A percentile compares a stretch with the other conserved stretches of the same genome.
phyloP scores from a whole-genome alignment of 2,797 vertebrate genomes.

The Acanthopagrus latus region DNA sequence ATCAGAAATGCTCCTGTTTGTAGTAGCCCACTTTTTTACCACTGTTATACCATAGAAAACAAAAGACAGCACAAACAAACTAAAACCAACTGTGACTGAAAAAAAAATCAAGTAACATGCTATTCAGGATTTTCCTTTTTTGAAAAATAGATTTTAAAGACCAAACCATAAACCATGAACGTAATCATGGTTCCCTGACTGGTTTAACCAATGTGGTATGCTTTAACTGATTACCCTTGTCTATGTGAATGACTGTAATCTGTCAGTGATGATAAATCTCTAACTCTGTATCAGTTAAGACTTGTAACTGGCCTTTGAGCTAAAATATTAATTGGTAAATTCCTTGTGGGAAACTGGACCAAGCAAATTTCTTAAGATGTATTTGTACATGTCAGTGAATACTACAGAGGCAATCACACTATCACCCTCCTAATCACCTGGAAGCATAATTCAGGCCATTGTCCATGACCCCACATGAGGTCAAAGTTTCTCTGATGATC shows the following conservation, averaged over 20 bases:
- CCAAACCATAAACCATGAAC: no score
- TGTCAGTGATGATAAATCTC: not conserved
- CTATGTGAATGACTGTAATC: not conserved
- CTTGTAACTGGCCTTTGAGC: conserved; percentile 29
- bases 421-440: not conserved
- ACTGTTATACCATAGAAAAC: no score
- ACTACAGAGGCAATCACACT: not conserved
- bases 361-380: not conserved
- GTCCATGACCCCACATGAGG: no score
- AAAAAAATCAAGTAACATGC: no score
- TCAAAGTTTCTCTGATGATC: not conserved
- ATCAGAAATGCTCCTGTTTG: no score
- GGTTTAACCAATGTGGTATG: not conserved
- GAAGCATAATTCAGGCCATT: not conserved
- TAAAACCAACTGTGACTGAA: no score
- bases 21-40: no score
- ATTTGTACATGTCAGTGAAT: not conserved
- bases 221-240: not conserved
- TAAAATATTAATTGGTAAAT: conserved; percentile 17
- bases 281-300: not conserved
- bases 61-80: no score
- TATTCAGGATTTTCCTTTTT: no score
- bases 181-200: not conserved
- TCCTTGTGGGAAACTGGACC: not conserved
- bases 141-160: no score